A percentile compares a stretch with the other conserved stretches of the same genome.
Evolutionary conservation across 2,797 vertebrate genomes (phyloP).

Genomic region (Hylomyscus alleni): DNA sequence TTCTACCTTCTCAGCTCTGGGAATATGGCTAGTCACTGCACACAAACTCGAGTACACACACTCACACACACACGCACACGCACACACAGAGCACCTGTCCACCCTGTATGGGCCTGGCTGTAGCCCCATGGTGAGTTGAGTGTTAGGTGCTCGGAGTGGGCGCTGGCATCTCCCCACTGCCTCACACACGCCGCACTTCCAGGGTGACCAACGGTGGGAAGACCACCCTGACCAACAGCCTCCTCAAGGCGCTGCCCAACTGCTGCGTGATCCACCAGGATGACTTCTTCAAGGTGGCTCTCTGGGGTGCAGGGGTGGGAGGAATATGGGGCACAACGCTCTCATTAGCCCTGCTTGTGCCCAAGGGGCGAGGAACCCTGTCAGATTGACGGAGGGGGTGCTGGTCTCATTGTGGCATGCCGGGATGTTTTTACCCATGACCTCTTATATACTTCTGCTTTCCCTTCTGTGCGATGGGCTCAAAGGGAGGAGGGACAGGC

Average conservation of each 20-base stretch:
- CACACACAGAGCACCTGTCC: background rate
- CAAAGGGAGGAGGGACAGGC: background rate
- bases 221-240: constrained; percentile 94
- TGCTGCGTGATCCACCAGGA: constrained; percentile 98
- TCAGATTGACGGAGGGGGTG: no score
- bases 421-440: background rate
- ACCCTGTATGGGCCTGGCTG: background rate
- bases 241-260: constrained; percentile 93
- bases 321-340: accelerated
- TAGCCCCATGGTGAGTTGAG: no score
- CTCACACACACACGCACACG: accelerated
- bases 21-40: no score
- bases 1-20: background rate
- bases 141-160: background rate
- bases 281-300: constrained; percentile 97
- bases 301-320: accelerated
- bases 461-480: background rate
- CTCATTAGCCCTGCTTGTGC: background rate
- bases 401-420: background rate
- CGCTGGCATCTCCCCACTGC: background rate
- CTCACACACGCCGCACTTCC: background rate
- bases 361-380: background rate
- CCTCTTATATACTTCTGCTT: background rate
- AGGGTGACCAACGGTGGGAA: constrained; percentile 98
- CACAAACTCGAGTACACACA: accelerated